Evolutionary conservation across 2,113 vertebrate genomes (phyloP), one percentile per base, ranked within the genome.

Genomic region (Prochilodus magdalenae): DNA sequence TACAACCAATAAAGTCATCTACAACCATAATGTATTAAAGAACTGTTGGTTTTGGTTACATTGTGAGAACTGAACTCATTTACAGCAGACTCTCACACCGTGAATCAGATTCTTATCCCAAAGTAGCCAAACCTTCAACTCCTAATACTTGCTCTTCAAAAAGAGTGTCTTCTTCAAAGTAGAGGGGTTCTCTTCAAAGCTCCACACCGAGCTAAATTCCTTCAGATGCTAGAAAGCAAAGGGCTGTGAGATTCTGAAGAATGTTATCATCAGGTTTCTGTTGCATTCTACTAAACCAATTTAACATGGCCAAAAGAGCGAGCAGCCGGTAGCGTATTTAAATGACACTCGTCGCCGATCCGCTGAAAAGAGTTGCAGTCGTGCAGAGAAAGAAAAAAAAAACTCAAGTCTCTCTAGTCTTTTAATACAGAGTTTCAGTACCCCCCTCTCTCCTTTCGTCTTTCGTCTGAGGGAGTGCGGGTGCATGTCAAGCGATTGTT

Each of bases 401-500:
- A 55, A 1, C 33, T 26, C 65, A 63, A 22, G 0, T 55, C 63
- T 85, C 44, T 73, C 73, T 27, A 60, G 36, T 70, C 62, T 26
- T 62, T 79, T 70, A 70, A 66, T 73, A 53, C 22, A 26, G 29
- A 72, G 73, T 78, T 73, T 53, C 63, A 73, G 60, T 44, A 27
- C 36, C 59, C 57, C 69, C 14, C 73, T 75, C 86, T 85, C 84
- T 86, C 85, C 89, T 88, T 92, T 89, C 90, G 87, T 87, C 91
- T 91, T 88, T 89, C 89, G 90, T 91, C 93, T 93, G 84, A 80
- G 91, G 90, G 90, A 94, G 92, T 92, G 93, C 84, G 91, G 91
- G 91, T 89, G 91, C 92, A 92, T 95, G 94, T 95, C 94, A 94
- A 93, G 92, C 89, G 94, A 93, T 94, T 93, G 93, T 94, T 93